Base-by-base conservation (phyloP, 64 coral and sea anemone species). In the Montipora cactus region DNA sequence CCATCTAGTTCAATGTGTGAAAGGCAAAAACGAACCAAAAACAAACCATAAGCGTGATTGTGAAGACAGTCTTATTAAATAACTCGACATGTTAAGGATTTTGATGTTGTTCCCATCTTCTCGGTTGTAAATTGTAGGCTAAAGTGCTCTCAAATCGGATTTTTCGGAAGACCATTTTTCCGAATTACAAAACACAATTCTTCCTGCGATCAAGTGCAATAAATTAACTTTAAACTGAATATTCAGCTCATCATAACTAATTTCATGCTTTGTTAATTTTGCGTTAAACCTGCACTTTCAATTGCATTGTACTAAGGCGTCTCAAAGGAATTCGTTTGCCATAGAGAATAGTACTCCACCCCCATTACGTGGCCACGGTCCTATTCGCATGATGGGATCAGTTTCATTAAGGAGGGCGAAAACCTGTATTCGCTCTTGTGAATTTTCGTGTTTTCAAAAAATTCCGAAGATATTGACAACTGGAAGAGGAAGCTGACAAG, bases 391-490 rank as follows among this genome's bases (percentile, higher is more conserved):
- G 18, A 1, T 14, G 82, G 37, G 48, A 86, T 71, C 66, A 71
- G 6, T 67, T 25, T 66, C 80, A 12, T 5, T 69, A 18, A 21
- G 4, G 20, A 61, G 13, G 2, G 21, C 28, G 8, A 47, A 8
- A 13, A 23, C 13, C 7, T 48, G 82, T 86, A 86, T 86, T 86
- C 19, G 82, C 82, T 71, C 62, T 70, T 86, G 82, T 49, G 82
- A 86, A 86, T 9, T 8, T 14, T 47, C 21, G 4, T 67, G 8
- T 64, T 83, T 7, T 5, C 28, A 46, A 62, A 83, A 25, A 83
- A 67, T 45, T 8, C 14, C 81, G 59, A 61, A 70, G 18, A 86
- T 86, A 86, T 86, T 70, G 62, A 9, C 37, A 84, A 10, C n/a
- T 76, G 74, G 23, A 47, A 47, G 28, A 5, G 74, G 23, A 47